Evolutionary conservation across 2,113 vertebrate genomes (phyloP), one percentile per base, ranked within the genome.

Genomic region (Axis porcinus): DNA sequence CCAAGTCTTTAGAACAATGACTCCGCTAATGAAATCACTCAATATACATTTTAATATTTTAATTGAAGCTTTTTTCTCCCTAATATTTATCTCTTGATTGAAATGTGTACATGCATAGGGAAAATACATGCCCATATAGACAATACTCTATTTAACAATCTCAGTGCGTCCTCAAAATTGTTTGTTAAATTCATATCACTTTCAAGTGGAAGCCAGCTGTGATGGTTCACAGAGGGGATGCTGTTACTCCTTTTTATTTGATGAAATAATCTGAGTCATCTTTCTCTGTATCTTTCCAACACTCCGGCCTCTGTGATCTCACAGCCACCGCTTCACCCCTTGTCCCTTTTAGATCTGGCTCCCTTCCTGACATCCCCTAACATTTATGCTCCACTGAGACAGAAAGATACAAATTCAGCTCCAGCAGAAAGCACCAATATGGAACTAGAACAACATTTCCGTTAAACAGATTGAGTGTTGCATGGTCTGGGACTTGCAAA

Each of bases 361-460:
- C 1, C 33, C 16, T 97, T 97, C 91, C 91, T 40, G 96, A 91
- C 21, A 62, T 79, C 17, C 52, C 54, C 47, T 95, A 86, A 57
- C 43, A 33, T 93, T 91, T 89, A 70, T 33, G 76, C 86, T 97
- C 60, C 82, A 86, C 62, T 52, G 97, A 97, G 88, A 95, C 81
- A 84, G 85, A 81, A 96, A 86, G 55, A 57, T n/a, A 86, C 67
- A 89, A 86, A 97, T 88, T 45, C 88, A 95, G 85, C 90, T 95
- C 55, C 76, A 88, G 57, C 47, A 88, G 84, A 91, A 97, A 88
- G 94, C 89, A 52, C 81, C 96, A 93, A 93, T 64, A 91, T 6
- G 89, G 79, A 97, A 64, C 36, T 57, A 96, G 36, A 95, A 84
- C 50, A 95, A 92, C 36, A 95, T 93, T 97, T 97, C 40, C 2